Conservation (phyloP, 2,113 vertebrate species). For the Tretioscincus oriximinensis region DNA sequence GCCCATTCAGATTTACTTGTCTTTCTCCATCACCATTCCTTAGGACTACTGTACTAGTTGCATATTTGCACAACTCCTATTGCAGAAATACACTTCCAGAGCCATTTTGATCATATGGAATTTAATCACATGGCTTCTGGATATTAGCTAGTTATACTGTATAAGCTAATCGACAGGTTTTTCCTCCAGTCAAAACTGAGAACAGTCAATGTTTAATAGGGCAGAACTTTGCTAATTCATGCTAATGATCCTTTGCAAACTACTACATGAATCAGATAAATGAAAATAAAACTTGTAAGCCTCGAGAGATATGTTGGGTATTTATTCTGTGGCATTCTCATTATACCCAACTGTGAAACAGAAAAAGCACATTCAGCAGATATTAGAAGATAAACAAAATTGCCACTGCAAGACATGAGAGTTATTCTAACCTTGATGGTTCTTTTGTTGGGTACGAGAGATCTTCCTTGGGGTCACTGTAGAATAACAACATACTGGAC, state of each 20-base stretch:
- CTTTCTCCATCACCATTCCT: background rate
- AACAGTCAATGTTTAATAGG: conserved; percentile 49
- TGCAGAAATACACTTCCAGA: background rate
- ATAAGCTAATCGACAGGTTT: conserved; percentile 33
- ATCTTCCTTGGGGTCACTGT: too few species aligned
- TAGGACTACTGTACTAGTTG: background rate
- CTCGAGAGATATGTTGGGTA: conserved; percentile 45
- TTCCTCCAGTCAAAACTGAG: conserved; percentile 34
- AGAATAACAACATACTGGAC: too few species aligned
- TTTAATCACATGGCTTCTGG: background rate
- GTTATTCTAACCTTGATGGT: too few species aligned
- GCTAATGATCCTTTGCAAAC: conserved; percentile 55
- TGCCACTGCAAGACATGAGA: too few species aligned
- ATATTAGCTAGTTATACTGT: background rate
- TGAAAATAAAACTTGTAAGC: conserved; percentile 50
- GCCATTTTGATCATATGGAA: too few species aligned
- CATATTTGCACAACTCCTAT: background rate
- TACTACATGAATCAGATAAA: conserved; percentile 56
- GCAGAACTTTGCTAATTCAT: conserved; percentile 54
- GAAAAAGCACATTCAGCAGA: too few species aligned
- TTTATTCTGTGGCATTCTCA: conserved; percentile 41
- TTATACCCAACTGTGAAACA: conserved; percentile 9
- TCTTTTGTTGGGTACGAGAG: too few species aligned
- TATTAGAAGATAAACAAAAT: too few species aligned
- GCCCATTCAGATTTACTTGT: too few species aligned